phyloP scores from a whole-genome alignment of 1,140 invertebrate species.

The Aleiodes sp. region DNA sequence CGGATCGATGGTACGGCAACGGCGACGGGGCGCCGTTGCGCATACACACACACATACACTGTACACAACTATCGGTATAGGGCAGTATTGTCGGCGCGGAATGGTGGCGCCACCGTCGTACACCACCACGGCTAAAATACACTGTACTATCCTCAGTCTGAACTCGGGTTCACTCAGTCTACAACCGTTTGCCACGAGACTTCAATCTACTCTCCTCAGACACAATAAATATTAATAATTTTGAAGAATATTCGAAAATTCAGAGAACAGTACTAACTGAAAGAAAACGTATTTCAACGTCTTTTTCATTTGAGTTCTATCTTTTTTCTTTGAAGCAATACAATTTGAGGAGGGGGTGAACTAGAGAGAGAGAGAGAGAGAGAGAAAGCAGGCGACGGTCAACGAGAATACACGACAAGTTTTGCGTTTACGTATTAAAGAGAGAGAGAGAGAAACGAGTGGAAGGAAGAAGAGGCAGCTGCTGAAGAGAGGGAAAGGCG shows the following conservation, averaged over 20 bases:
- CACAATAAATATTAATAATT: not conserved
- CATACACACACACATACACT: constrained; percentile 1
- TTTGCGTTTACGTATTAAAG: not conserved
- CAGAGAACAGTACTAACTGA: too few relatives aligned
- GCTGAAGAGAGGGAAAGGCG: not conserved
- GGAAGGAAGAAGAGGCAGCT: not conserved
- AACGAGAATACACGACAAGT: not conserved
- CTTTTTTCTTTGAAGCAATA: not conserved
- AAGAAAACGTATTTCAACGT: not conserved
- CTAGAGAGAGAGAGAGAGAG: too few relatives aligned
- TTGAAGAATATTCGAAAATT: too few relatives aligned
- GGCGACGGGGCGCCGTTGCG: not conserved
- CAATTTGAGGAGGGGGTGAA: not conserved
- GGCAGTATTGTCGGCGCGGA: constrained; percentile 17
- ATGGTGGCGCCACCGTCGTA: constrained; percentile 50
- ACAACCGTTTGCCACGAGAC: constrained; percentile 63
- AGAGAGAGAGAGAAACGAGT: not conserved
- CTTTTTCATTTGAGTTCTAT: not conserved
- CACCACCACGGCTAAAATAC: constrained; percentile 40
- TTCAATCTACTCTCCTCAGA: constrained; percentile 38
- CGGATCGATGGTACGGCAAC: constrained; percentile 44
- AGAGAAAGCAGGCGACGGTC: too few relatives aligned
- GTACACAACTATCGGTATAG: constrained; percentile 4
- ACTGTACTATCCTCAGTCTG: constrained; percentile 54
- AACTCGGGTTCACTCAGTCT: constrained; percentile 64